These are phyloP conservation scores for Neolamprologus ventralis DNA, from an alignment of 2,113 vertebrate species.

Conservation along the genomic window DNA sequence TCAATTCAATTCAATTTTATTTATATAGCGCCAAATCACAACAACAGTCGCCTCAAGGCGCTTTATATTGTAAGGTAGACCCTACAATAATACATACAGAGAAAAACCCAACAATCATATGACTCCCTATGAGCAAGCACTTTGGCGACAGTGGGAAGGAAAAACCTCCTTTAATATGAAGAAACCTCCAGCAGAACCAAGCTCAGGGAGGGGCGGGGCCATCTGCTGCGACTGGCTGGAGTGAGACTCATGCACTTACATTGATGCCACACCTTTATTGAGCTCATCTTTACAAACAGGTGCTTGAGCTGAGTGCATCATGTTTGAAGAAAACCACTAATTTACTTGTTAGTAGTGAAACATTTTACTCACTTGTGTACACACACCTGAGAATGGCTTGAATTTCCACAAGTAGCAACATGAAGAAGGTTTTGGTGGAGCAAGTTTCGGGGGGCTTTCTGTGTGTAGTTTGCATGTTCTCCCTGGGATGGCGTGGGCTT, in stretches of 20 bases:
- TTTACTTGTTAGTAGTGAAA: not conserved
- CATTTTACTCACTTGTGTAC: not conserved
- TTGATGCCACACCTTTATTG: not conserved
- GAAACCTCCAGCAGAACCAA: not conserved
- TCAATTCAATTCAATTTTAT: not conserved
- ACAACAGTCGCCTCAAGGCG: accelerated
- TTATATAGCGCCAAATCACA: accelerated
- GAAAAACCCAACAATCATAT: not conserved
- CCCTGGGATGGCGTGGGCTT: no score
- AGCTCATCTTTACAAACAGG: not conserved
- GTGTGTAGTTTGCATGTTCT: not conserved
- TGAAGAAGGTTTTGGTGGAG: not conserved
- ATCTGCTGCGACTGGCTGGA: not conserved
- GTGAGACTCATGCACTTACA: not conserved
- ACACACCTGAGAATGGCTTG: accelerated
- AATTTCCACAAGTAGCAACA: not conserved
- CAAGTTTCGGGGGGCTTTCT: not conserved
- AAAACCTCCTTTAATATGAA: accelerated
- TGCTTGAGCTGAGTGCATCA: not conserved
- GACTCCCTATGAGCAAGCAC: not conserved
- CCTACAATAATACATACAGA: not conserved
- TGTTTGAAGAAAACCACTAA: not conserved
- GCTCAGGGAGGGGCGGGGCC: not conserved
- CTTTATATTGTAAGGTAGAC: not conserved
- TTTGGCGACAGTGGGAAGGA: not conserved